Evolutionary conservation across 2,888 invertebrate species (phyloP).

Genomic region (Hermaeophaga mercurialis): DNA sequence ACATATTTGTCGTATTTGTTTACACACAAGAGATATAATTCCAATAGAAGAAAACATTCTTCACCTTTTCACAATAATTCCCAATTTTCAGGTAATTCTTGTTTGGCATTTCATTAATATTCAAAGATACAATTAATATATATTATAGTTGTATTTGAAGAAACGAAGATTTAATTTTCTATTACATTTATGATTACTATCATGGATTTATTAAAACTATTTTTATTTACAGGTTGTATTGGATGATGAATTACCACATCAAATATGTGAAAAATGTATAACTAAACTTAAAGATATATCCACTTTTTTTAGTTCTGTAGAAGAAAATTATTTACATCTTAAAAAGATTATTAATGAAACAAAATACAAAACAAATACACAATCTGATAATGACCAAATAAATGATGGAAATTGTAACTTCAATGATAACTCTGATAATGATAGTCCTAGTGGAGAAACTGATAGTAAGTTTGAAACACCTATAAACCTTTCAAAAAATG

Average conservation of each 20-base stretch:
- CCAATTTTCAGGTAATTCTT: constrained; percentile 24
- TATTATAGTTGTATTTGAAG: too few species aligned
- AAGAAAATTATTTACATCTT: constrained; percentile 29
- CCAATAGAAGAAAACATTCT: constrained; percentile 12
- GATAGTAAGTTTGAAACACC: neutral
- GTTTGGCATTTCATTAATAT: constrained; percentile 1
- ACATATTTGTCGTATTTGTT: constrained; percentile 20
- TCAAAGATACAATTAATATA: neutral
- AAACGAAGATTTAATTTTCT: too few species aligned
- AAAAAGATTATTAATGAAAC: constrained; percentile 18
- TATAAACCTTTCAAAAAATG: neutral
- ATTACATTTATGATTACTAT: too few species aligned
- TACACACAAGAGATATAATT: neutral
- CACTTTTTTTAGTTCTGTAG: constrained; percentile 26
- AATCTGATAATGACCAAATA: neutral
- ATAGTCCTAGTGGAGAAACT: neutral
- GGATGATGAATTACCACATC: constrained; percentile 31
- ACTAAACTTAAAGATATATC: constrained; percentile 26
- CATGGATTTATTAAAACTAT: too few species aligned
- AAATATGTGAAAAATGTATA: constrained; percentile 31
- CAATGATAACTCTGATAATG: neutral
- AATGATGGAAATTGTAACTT: too few species aligned
- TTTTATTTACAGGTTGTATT: constrained; percentile 27
- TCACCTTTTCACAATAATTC: constrained; percentile 26
- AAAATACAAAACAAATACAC: constrained; percentile 9